Evolutionary conservation across 1,140 invertebrate genomes (phyloP), one percentile per base, ranked within the genome.

Genomic region (Adelges cooleyi): DNA sequence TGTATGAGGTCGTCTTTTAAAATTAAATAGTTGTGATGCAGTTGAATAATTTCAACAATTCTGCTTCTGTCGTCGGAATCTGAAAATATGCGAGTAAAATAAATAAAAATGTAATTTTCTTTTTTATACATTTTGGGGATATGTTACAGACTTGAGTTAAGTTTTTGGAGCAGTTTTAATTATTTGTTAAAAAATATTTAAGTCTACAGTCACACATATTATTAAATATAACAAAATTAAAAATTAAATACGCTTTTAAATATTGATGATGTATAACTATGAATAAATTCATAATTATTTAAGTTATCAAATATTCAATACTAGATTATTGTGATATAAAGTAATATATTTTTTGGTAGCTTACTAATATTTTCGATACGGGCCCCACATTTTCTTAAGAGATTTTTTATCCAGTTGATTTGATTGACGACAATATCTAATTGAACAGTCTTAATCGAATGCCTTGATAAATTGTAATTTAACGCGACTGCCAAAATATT

Each of bases 321-420:
- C 27, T 48, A 48, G 23, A 3, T 8, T 53, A 22, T 38, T 52
- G 3, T 11, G 17, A 54, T 38, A n/a, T n/a, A n/a, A n/a, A n/a
- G n/a, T n/a, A n/a, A n/a, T n/a, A n/a, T n/a, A n/a, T n/a, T n/a
- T n/a, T n/a, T n/a, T n/a, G n/a, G n/a, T n/a, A n/a, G n/a, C n/a
- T 44, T 44, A 59, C 56, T 42, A 20, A 29, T 20, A 3, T n/a
- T 15, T 48, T 62, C 56, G 10, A 62, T 46, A 46, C 20, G 22
- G 29, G 56, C 56, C 6, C 56, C 56, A 22, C 56, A 62, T 48
- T 62, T 62, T 62, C 46, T 29, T 15, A 62, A 62, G 20, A 62
- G 17, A 46, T 0, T n/a, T 10, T 42, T 62, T 48, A 62, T 62
- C 56, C 56, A 62, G 20, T 0, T 20, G 10, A 62, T 33, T 46